Percentiles rank a stretch among this genome's conserved stretches.
These are phyloP conservation scores for Propithecus deckenii DNA, from an alignment of 2,797 vertebrate species.

Conservation along the genomic window DNA sequence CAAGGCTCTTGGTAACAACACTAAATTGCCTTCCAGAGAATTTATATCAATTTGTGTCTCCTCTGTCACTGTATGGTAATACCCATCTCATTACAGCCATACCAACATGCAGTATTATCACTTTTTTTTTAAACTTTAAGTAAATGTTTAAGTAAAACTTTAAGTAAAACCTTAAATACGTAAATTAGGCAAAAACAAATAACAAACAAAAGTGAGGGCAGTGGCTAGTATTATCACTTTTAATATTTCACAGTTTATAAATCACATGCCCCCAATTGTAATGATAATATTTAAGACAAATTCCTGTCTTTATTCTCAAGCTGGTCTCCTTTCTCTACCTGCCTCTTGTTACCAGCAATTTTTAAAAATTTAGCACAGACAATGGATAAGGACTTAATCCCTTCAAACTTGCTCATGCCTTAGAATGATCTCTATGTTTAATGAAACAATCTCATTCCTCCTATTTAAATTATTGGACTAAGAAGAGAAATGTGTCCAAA, in stretches of 20 bases:
- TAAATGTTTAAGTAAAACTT: not conserved
- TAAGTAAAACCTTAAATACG: slow-evolving; percentile 34
- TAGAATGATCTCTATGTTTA: not conserved
- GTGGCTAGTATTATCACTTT: not conserved
- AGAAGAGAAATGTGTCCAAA: not conserved
- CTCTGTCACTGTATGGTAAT: not conserved
- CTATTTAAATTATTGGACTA: not conserved
- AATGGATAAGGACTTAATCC: not conserved
- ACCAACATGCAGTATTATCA: not conserved
- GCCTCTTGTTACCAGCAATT: not conserved
- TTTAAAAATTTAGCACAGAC: not conserved
- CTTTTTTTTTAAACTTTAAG: slow-evolving; percentile 2
- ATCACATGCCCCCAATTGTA: not conserved
- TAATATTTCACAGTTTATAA: slow-evolving; percentile 7
- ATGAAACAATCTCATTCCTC: not conserved
- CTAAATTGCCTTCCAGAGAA: not conserved
- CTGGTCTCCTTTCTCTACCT: not conserved
- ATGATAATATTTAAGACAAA: slow-evolving; percentile 1
- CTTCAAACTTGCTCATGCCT: not conserved
- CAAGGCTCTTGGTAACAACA: not conserved
- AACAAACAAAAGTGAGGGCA: not conserved
- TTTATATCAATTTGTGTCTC: not conserved
- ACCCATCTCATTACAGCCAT: not conserved
- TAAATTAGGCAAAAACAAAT: not conserved
- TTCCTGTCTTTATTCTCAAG: not conserved